Evolutionary conservation across 2,888 invertebrate species (phyloP).

Genomic region (Acrobasis repandana): DNA sequence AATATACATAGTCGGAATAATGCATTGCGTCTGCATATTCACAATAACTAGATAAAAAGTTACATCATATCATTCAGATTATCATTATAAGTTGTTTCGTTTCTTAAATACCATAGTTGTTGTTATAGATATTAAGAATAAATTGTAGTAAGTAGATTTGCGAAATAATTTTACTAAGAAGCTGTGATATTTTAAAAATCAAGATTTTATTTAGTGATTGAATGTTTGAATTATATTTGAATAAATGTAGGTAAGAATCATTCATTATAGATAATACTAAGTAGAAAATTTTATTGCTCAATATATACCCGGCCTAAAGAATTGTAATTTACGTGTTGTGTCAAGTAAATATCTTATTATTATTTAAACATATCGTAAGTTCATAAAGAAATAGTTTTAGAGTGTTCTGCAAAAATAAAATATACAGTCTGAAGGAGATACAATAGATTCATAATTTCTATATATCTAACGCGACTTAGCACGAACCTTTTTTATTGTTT

Average conservation of each 20-base stretch:
- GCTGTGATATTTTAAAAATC: slow-evolving; percentile 17
- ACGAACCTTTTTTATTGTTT: too few species aligned
- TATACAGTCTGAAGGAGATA: too few species aligned
- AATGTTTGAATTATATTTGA: slow-evolving; percentile 33
- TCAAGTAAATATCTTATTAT: not conserved
- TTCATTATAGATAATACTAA: not conserved
- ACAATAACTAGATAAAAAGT: not conserved
- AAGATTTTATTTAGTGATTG: slow-evolving; percentile 86
- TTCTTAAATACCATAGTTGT: not conserved
- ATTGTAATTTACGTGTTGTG: slow-evolving; percentile 8
- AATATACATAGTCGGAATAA: not conserved
- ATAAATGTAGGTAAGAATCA: not conserved
- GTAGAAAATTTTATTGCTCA: slow-evolving; percentile 5
- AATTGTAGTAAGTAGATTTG: not conserved
- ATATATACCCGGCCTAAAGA: slow-evolving; percentile 9
- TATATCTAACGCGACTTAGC: too few species aligned
- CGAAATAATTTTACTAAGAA: slow-evolving; percentile 2
- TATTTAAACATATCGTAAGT: too few species aligned
- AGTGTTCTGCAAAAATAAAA: too few species aligned
- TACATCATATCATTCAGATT: not conserved
- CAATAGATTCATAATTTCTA: too few species aligned
- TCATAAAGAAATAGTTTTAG: too few species aligned
- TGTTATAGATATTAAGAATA: not conserved
- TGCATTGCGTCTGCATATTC: too few species aligned
- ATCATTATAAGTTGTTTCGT: not conserved